These are phyloP conservation scores for Apogon talboti DNA, from an alignment of 2,797 vertebrate species.

Conservation along the genomic window DNA sequence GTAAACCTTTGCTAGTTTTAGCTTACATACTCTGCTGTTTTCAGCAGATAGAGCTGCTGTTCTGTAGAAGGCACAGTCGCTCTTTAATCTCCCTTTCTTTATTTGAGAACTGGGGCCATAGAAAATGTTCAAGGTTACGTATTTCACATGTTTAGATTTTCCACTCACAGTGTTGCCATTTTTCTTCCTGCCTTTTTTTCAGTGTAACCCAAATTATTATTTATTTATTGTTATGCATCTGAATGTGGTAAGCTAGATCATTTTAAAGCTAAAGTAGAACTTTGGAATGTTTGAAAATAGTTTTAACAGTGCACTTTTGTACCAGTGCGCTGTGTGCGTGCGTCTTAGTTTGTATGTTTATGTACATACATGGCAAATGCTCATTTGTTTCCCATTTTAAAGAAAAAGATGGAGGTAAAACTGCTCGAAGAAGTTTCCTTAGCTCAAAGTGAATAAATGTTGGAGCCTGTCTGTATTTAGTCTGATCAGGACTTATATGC, in stretches of 20 bases:
- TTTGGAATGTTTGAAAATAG: slow-evolving; percentile 71
- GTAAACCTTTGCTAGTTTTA: slow-evolving; percentile 22
- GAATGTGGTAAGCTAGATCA: slow-evolving; percentile 75
- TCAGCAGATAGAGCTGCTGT: slow-evolving; percentile 36
- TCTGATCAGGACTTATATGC: slow-evolving; percentile 59
- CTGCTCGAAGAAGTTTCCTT: slow-evolving; percentile 39
- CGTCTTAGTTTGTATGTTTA: slow-evolving; percentile 47
- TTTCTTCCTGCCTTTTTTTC: slow-evolving; percentile 64
- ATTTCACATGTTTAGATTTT: slow-evolving; percentile 31
- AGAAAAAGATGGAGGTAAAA: slow-evolving; percentile 47
- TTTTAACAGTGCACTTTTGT: slow-evolving; percentile 64
- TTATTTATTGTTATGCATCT: slow-evolving; percentile 79
- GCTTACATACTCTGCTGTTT: slow-evolving; percentile 36
- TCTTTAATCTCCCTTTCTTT: slow-evolving; percentile 21
- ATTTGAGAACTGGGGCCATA: slow-evolving; percentile 39
- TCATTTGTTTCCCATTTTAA: slow-evolving; percentile 49
- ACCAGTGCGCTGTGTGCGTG: slow-evolving; percentile 38
- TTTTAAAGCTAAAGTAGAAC: slow-evolving; percentile 66
- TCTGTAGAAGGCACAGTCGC: slow-evolving; percentile 21
- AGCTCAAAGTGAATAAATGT: slow-evolving; percentile 34
- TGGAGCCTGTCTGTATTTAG: slow-evolving; percentile 41
- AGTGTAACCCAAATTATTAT: slow-evolving; percentile 65
- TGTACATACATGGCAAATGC: slow-evolving; percentile 51
- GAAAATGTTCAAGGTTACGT: slow-evolving; percentile 32
- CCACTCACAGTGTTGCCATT: slow-evolving; percentile 57